Evolutionary conservation across 2,113 vertebrate species (phyloP), one percentile per base, ranked within the genome.

Genomic region (Oenanthe melanoleuca): DNA sequence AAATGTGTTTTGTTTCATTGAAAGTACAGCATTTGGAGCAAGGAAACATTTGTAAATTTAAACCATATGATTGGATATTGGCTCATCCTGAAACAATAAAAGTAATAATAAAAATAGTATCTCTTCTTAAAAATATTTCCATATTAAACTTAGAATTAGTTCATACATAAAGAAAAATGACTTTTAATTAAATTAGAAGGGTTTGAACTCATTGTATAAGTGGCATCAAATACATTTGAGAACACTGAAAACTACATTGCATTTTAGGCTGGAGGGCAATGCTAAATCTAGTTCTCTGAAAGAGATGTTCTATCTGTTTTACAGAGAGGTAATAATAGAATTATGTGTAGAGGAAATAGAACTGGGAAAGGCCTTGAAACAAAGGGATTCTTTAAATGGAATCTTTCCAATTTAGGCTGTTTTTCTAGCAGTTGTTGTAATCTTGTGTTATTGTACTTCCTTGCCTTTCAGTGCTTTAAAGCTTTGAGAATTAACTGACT

Each of bases 1-100:
- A 93, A 89, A 91, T 65, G 19, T 84, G 53, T 52, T 95, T 89
- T 66, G 38, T 77, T 92, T 87, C 3, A 2, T 84, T 84, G 23
- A 18, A 89, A 89, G 44, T 70, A 12, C 67, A 92, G 55, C 50
- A 15, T 96, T 92, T 92, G 75, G 64, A 93, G 52, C 52, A 70
- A 80, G 64, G 88, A 63, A 88, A 80, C 55, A 91, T 95, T 77
- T 91, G 34, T 70, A 88, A 94, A 96, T 89, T 77, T 89, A 89
- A 94, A 88, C 64, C 85, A 92, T 86, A 81, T 77, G 86, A 75
- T 88, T 88, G 21, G 23, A 33, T 85, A 75, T 83, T 89, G 80
- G n/a, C 28, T 87, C 74, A 88, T 88, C 67, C 79, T 92, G 90
- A 90, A 95, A 80, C 79, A 95, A 93, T 88, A 66, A 82, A 92